A percentile compares a stretch with the other conserved stretches of the same genome.
Evolutionary conservation across 2,113 vertebrate genomes (phyloP).

Genomic region (Malurus alboscapulatus): DNA sequence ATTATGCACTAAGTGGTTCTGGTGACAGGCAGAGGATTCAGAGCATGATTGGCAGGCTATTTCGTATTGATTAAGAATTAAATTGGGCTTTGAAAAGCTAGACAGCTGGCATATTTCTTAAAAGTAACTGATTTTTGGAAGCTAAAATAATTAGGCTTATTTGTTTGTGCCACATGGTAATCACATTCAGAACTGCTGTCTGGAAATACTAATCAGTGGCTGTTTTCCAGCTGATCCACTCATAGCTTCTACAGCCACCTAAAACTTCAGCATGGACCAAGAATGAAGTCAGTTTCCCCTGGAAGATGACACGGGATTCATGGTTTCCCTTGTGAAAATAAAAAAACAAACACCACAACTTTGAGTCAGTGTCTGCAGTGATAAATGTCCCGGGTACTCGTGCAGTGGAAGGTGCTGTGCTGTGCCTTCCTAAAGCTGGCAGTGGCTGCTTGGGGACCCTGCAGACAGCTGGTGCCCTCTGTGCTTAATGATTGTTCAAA

Average conservation of each 20-base stretch:
- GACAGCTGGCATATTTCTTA: neutral
- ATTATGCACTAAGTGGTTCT: neutral
- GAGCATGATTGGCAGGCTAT: neutral
- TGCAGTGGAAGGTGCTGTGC: fast-evolving
- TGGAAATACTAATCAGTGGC: neutral
- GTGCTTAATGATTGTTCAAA: neutral
- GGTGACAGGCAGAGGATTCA: neutral
- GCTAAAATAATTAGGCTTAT: neutral
- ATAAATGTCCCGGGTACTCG: neutral
- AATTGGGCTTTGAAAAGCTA: neutral
- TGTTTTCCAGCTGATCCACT: neutral
- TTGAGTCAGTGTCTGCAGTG: neutral
- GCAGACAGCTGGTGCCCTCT: neutral
- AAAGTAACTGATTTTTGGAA: neutral
- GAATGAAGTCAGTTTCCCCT: neutral
- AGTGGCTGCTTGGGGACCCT: neutral
- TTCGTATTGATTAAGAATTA: neutral
- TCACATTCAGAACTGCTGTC: neutral
- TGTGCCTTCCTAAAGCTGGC: neutral
- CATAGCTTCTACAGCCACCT: neutral
- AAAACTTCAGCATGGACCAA: neutral
- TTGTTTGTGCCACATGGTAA: neutral
- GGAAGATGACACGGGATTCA: neutral
- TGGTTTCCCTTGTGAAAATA: neutral
- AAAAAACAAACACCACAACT: neutral